Conservation (phyloP, 2,797 vertebrate genomes). For the Scomberomorus guttatus region DNA sequence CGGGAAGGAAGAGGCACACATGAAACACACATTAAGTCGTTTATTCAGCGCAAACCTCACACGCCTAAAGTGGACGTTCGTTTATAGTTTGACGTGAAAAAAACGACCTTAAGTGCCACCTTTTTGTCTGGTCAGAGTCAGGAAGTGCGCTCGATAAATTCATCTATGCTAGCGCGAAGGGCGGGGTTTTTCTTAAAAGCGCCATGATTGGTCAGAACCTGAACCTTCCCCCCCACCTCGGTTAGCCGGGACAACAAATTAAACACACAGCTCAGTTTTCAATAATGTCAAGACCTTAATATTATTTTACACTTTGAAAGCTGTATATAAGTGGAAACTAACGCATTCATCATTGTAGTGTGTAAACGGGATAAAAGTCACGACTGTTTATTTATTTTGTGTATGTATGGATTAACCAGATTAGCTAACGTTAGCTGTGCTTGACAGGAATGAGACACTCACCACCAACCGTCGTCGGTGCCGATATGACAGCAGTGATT, state of each 20-base stretch:
- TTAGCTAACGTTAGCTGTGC: conserved; percentile 19
- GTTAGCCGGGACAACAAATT: background rate
- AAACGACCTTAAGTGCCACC: conserved; percentile 64
- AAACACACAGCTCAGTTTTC: conserved; percentile 7
- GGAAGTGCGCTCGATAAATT: conserved; percentile 68
- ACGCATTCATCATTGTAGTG: accelerated
- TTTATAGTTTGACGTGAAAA: background rate
- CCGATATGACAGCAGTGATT: conserved; percentile 74
- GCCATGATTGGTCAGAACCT: conserved; percentile 37
- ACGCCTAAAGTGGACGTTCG: accelerated
- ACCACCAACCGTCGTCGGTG: conserved; percentile 79
- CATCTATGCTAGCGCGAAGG: background rate
- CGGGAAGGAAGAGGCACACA: accelerated
- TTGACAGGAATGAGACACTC: conserved; percentile 41
- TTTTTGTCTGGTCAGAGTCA: conserved; percentile 53
- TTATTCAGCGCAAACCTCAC: accelerated
- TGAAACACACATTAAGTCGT: accelerated
- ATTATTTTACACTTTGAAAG: too few relatives aligned
- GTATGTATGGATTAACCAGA: background rate
- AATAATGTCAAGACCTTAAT: background rate
- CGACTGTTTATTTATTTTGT: background rate
- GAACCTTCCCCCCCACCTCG: background rate
- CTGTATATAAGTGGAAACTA: accelerated
- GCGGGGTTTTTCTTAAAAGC: conserved; percentile 38
- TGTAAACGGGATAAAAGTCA: background rate